Percentiles rank a stretch among this genome's conserved stretches.
phyloP scores from a whole-genome alignment of 2,113 vertebrate species.

The Chitala chitala region DNA sequence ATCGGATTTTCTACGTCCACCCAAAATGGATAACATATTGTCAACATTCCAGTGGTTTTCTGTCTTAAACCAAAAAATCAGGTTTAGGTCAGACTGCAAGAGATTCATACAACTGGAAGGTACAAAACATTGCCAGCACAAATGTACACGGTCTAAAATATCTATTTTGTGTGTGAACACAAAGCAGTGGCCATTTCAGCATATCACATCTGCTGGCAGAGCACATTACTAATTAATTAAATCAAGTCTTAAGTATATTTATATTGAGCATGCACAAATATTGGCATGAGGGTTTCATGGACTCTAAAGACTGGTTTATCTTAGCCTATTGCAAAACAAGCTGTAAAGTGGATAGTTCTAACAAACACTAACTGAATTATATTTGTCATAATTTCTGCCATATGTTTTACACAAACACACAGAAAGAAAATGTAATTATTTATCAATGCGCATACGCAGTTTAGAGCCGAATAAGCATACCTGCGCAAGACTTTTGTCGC shows the following conservation, averaged over 20 bases:
- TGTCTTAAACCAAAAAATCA: no score
- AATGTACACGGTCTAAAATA: no score
- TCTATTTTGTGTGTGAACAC: no score
- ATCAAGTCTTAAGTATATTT: not conserved
- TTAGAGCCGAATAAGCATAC: slow-evolving; percentile 35
- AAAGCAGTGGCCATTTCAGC: not conserved
- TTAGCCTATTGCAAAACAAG: not conserved
- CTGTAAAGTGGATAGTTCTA: not conserved
- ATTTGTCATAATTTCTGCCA: slow-evolving; percentile 37
- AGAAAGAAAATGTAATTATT: slow-evolving; percentile 34
- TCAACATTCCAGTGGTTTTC: no score
- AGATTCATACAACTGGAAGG: no score
- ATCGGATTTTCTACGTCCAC: no score
- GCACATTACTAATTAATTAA: not conserved
- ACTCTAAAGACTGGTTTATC: not conserved
- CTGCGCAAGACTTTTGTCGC: slow-evolving; percentile 46
- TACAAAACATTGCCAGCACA: no score
- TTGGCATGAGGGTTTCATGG: not conserved
- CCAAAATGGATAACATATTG: no score
- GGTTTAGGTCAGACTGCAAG: no score
- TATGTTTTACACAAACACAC: slow-evolving; percentile 38
- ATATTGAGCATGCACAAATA: not conserved
- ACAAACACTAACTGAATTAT: not conserved
- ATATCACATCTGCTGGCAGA: not conserved
- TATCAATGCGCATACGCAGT: slow-evolving; percentile 40